Conservation (phyloP, 2,888 invertebrate species). For the Hartigia nigra region DNA sequence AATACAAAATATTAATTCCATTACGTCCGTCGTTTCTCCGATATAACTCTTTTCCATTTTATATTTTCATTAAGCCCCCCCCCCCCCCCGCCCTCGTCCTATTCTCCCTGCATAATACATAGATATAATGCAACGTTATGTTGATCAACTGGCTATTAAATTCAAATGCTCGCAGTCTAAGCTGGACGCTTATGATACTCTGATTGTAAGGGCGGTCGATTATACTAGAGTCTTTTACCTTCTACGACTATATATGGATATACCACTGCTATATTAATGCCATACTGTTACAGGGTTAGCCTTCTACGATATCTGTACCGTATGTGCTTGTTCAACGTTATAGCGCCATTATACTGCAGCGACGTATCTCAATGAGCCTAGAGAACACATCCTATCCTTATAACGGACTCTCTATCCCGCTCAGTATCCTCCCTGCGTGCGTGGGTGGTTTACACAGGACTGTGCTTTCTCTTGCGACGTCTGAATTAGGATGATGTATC, state of each 20-base stretch:
- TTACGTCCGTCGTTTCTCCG: background rate
- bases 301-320: background rate
- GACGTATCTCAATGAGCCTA: background rate
- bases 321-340: background rate
- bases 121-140: background rate
- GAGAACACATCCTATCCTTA: background rate
- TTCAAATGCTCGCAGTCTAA: conserved; percentile 24
- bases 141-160: conserved; percentile 21
- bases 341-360: background rate
- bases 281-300: background rate
- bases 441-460: background rate
- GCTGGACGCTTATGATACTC: conserved; percentile 20
- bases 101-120: background rate
- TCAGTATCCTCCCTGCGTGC: background rate
- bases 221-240: background rate
- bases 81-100: rapidly evolving
- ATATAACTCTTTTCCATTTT: background rate
- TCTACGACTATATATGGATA: background rate
- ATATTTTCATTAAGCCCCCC: no score
- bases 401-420: background rate
- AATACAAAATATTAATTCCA: background rate
- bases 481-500: background rate
- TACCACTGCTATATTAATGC: background rate
- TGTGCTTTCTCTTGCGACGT: background rate
- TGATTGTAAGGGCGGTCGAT: conserved; percentile 21